Percentiles rank a stretch among this genome's conserved stretches.
Conservation (phyloP, 2,797 vertebrate genomes). For the Discoglossus pictus region DNA sequence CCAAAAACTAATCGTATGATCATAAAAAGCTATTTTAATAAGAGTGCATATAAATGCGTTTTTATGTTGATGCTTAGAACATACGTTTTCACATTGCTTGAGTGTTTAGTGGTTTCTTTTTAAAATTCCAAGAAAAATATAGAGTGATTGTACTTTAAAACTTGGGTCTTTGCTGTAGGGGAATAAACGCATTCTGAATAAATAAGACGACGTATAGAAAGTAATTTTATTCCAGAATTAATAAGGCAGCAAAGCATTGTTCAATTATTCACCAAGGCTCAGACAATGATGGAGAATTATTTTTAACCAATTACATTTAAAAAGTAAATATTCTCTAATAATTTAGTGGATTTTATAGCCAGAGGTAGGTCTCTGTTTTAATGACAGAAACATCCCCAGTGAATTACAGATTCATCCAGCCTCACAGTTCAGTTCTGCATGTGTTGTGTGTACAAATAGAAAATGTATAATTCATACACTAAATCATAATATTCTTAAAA, state of each 20-base stretch:
- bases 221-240: too few species aligned
- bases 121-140: too few species aligned
- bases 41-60: too few species aligned
- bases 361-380: slow-evolving; percentile 9
- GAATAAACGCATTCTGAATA: too few species aligned
- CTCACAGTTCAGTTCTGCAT: not conserved
- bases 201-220: too few species aligned
- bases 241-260: slow-evolving; percentile 28
- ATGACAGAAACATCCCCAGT: slow-evolving; percentile 28
- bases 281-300: slow-evolving; percentile 17
- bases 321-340: not conserved
- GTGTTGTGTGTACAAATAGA: slow-evolving; percentile 26
- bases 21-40: too few species aligned
- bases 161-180: too few species aligned
- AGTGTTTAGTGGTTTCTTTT: too few species aligned
- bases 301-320: slow-evolving; percentile 30
- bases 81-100: too few species aligned
- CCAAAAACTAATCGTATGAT: too few species aligned
- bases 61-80: too few species aligned
- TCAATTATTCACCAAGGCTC: slow-evolving; percentile 43
- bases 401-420: slow-evolving; percentile 25
- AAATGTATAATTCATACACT: slow-evolving; percentile 17
- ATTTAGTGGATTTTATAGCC: not conserved
- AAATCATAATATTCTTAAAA: slow-evolving; percentile 36
- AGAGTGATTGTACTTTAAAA: too few species aligned